Conservation (phyloP, 2,888 invertebrate genomes). For the Caenorhabditis sp. region DNA sequence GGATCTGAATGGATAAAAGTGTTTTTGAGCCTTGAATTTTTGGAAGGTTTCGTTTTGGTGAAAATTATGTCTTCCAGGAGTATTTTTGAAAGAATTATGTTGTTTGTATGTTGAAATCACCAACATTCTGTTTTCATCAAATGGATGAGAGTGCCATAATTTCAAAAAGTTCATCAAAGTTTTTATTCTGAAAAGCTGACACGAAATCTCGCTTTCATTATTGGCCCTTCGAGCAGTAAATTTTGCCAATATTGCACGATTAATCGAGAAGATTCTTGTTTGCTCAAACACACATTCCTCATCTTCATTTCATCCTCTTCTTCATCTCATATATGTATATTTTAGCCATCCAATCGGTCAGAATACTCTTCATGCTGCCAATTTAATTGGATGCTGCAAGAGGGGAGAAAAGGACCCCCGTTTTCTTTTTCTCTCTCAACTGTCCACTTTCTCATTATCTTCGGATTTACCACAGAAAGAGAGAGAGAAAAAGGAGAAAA, state of each 20-base stretch:
- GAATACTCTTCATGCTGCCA: slow-evolving; percentile 32
- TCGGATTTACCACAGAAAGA: slow-evolving; percentile 44
- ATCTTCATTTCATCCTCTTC: slow-evolving; percentile 21
- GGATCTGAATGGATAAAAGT: not conserved
- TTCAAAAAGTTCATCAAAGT: not conserved
- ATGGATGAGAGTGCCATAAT: too few relatives aligned
- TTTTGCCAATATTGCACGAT: slow-evolving; percentile 61
- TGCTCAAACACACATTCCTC: slow-evolving; percentile 27
- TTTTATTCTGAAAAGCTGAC: not conserved
- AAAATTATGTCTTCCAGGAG: too few relatives aligned
- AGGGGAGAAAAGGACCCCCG: not conserved
- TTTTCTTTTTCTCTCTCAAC: slow-evolving; percentile 22
- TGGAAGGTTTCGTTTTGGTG: not conserved
- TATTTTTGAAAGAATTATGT: too few relatives aligned
- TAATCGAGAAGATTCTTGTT: slow-evolving; percentile 59
- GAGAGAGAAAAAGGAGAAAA: slow-evolving; percentile 45
- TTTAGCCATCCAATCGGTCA: slow-evolving; percentile 27
- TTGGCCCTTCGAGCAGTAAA: slow-evolving; percentile 15
- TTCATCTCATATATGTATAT: slow-evolving; percentile 46
- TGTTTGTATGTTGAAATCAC: not conserved
- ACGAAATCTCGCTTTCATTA: slow-evolving; percentile 9
- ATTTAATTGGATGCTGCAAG: slow-evolving; percentile 60
- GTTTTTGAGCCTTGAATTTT: not conserved
- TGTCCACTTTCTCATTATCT: slow-evolving; percentile 60
- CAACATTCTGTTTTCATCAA: too few relatives aligned